Evolutionary conservation across 1,140 invertebrate species (phyloP), one percentile per base, ranked within the genome.

Genomic region (Drosophila arizonae): DNA sequence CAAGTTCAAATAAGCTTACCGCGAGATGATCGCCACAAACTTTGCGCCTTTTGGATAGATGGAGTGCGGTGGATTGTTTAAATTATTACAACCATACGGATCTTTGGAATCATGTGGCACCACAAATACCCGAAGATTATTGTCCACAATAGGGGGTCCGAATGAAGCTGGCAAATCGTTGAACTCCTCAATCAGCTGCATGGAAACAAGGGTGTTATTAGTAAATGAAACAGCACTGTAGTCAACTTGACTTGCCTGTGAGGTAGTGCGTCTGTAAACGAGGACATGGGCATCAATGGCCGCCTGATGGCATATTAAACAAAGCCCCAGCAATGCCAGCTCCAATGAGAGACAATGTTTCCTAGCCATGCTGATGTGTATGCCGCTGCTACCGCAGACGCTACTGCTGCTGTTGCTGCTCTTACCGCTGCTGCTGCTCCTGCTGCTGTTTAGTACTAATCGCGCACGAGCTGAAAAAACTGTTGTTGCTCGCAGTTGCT

Each of bases 11-110:
- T 41, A 21, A 6, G 26, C 65, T 73, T 57, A 91, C 93, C 93
- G 94, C 51, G 94, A 93, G 60, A 97, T 94, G 6, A 98, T 92
- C 17, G 95, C 94, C 75, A 97, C 95, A 96, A 96, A 97, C 79
- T 94, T 94, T 9, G 93, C 93, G 6, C 92, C 94, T 50, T 92
- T 92, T 43, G 91, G 91, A 54, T 92, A 91, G 21, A 77, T 75
- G 43, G 90, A 89, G 4, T 56, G 93, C 26, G 96, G 95, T 50
- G 94, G 93, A 8, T n/a, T 24, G 0, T 6, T 77, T 21, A 50
- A 74, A 80, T 28, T 5, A n/a, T 61, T 33, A 71, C 81, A 86
- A 66, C 51, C 81, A 52, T 56, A 86, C 26, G n/a, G 55, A 56
- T 33, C 56, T 21, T 39, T 72, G 4, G 93, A 73, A 0, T 79